A percentile compares a stretch with the other conserved stretches of the same genome.
Conservation (phyloP, 2,797 vertebrate genomes). For the Chelmon rostratus region DNA sequence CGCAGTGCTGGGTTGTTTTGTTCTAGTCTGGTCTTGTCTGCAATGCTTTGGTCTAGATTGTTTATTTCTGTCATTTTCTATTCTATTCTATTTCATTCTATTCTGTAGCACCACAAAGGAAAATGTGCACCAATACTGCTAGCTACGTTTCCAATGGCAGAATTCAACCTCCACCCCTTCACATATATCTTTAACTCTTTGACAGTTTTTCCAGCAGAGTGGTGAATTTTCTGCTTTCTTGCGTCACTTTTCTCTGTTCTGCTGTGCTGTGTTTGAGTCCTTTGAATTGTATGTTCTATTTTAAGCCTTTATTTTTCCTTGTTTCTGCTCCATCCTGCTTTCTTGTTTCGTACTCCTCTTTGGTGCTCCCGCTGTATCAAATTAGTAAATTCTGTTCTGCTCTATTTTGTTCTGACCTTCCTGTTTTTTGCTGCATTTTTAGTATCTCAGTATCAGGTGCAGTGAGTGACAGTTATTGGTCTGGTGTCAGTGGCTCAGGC, state of each 20-base stretch:
- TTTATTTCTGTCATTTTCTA: constrained; percentile 14
- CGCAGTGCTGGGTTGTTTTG: constrained; percentile 23
- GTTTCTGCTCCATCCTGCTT: constrained; percentile 16
- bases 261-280: constrained; percentile 14
- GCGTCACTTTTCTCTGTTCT: constrained; percentile 31
- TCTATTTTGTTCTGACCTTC: constrained; percentile 57
- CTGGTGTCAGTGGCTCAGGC: constrained; percentile 78
- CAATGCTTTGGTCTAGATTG: constrained; percentile 32
- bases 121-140: constrained; percentile 3
- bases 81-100: constrained; percentile 25
- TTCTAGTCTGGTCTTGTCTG: constrained; percentile 35
- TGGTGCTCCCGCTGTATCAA: constrained; percentile 5
- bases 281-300: constrained; percentile 25
- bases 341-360: constrained; percentile 17
- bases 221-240: constrained; percentile 19
- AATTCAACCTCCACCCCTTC: constrained; percentile 25
- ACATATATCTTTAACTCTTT: constrained; percentile 46
- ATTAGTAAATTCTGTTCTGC: constrained; percentile 22
- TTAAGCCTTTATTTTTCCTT: constrained; percentile 13
- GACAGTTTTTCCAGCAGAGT: constrained; percentile 36
- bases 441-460: constrained; percentile 78
- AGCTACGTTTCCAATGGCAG: constrained; percentile 9
- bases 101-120: constrained; percentile 5
- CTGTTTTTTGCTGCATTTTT: constrained; percentile 67
- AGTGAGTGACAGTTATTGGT: constrained; percentile 84